A percentile compares a stretch with the other conserved stretches of the same genome.
Evolutionary conservation across 2,113 vertebrate genomes (phyloP).

Genomic region (Thomomys bottae): DNA sequence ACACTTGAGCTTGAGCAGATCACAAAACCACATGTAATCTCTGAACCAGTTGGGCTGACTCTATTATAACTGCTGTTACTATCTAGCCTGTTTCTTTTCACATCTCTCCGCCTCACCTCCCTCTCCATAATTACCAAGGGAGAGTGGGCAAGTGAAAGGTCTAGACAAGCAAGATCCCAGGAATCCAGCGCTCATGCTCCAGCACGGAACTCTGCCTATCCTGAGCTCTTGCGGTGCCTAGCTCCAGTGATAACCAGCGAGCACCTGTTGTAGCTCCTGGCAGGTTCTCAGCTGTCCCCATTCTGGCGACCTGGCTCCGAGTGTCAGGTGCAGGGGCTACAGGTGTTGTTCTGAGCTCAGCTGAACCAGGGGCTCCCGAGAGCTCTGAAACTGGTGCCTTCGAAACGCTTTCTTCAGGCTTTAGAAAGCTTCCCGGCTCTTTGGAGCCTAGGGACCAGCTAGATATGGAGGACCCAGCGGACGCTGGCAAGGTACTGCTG

Average conservation of each 20-base stretch:
- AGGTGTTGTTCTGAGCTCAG: neutral
- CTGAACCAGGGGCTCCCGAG: no score
- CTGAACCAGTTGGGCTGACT: no score
- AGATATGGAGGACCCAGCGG: neutral
- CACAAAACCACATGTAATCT: no score
- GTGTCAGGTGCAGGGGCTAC: rapidly evolving
- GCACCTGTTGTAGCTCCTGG: neutral
- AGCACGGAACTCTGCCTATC: no score
- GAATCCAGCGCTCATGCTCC: neutral
- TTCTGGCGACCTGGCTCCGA: rapidly evolving
- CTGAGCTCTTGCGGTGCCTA: no score
- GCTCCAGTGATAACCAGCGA: rapidly evolving
- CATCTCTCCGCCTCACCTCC: neutral
- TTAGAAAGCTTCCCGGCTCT: neutral
- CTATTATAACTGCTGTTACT: no score
- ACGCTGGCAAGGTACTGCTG: neutral
- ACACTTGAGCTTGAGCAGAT: no score
- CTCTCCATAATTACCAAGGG: neutral
- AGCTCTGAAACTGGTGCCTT: neutral
- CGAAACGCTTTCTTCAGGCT: rapidly evolving
- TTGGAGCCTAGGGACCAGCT: rapidly evolving
- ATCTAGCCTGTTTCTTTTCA: neutral
- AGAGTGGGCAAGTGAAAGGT: neutral
- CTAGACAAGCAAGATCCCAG: neutral
- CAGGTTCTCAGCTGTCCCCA: rapidly evolving